These are phyloP conservation scores for Neolamprologus longior DNA, from an alignment of 2,113 vertebrate species.

Conservation along the genomic window DNA sequence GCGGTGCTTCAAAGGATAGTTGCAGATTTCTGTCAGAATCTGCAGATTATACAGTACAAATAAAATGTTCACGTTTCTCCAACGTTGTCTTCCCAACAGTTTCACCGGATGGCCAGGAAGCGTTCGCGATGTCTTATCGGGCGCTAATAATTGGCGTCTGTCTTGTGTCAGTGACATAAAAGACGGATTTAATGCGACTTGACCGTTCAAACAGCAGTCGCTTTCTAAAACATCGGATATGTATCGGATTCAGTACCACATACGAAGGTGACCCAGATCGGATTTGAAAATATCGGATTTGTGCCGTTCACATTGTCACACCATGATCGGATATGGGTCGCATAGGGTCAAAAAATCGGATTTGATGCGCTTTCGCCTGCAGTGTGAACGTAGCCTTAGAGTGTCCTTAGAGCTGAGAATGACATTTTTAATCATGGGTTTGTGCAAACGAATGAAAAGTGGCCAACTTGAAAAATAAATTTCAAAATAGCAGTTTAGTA, in stretches of 20 bases:
- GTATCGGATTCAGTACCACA: rapidly evolving
- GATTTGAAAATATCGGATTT: too few species aligned
- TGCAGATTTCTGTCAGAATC: too few species aligned
- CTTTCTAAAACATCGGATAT: rapidly evolving
- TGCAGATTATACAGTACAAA: rapidly evolving
- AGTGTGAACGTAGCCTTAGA: too few species aligned
- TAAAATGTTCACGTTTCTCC: too few species aligned
- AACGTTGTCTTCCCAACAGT: rapidly evolving
- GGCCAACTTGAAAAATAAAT: neutral
- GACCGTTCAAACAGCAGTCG: too few species aligned
- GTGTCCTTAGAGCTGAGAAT: neutral
- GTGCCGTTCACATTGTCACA: rapidly evolving
- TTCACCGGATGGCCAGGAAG: too few species aligned
- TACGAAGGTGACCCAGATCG: too few species aligned
- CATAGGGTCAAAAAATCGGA: too few species aligned
- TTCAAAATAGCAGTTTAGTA: neutral
- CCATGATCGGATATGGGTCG: too few species aligned
- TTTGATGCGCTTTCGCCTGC: too few species aligned
- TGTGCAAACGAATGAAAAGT: neutral
- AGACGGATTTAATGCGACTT: rapidly evolving
- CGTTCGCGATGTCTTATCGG: rapidly evolving
- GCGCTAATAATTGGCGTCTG: rapidly evolving
- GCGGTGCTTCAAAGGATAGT: too few species aligned
- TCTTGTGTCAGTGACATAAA: too few species aligned
- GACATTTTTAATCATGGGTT: neutral